A percentile compares a stretch with the other conserved stretches of the same genome.
Evolutionary conservation across 1,140 invertebrate species (phyloP).

Genomic region (Melitaea cinxia): DNA sequence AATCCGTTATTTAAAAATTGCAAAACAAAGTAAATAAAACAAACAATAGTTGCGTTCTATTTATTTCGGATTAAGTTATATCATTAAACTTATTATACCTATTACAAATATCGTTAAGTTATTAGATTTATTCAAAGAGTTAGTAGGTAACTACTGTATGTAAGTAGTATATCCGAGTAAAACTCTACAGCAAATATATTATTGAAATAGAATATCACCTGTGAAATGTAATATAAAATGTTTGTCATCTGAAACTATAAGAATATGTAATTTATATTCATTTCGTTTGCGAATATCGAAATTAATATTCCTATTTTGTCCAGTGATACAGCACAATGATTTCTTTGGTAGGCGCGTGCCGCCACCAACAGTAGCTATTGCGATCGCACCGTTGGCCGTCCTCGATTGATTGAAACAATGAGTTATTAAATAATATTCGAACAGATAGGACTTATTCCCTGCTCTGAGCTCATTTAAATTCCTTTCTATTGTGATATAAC

Average conservation of each 20-base stretch:
- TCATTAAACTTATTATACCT: too few relatives aligned
- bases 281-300: constrained; percentile 43
- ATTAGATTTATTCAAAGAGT: too few relatives aligned
- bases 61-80: too few relatives aligned
- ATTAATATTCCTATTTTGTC: constrained; percentile 77
- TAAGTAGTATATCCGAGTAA: too few relatives aligned
- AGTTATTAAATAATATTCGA: constrained; percentile 66
- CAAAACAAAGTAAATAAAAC: too few relatives aligned
- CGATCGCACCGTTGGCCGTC: constrained; percentile 73
- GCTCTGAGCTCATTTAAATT: constrained; percentile 21
- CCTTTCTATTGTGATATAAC: constrained; percentile 32
- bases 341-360: constrained; percentile 51
- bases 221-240: background rate
- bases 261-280: constrained; percentile 6
- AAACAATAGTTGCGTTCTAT: too few relatives aligned
- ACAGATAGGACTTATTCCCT: constrained; percentile 46
- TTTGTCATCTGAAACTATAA: background rate
- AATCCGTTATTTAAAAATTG: too few relatives aligned
- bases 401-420: constrained; percentile 66
- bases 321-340: constrained; percentile 58
- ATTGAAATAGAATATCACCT: too few relatives aligned
- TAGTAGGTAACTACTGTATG: too few relatives aligned
- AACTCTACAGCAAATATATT: too few relatives aligned
- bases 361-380: constrained; percentile 54
- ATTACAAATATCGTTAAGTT: too few relatives aligned